Evolutionary conservation across 2,113 vertebrate genomes (phyloP).

Genomic region (Prionailurus viverrinus): DNA sequence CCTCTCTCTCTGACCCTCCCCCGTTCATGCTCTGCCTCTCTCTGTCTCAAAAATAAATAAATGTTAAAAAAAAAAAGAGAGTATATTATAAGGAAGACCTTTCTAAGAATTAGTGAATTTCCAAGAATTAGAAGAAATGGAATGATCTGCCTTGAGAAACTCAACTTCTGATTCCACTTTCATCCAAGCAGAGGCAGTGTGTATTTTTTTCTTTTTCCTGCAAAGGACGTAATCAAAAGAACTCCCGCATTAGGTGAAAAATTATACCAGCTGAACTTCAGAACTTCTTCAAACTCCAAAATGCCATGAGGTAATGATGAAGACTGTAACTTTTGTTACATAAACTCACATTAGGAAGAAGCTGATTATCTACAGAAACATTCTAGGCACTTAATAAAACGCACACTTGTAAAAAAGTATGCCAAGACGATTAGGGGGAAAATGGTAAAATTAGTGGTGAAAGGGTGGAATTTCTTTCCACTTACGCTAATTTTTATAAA

Average conservation of each 20-base stretch:
- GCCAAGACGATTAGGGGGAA: neutral
- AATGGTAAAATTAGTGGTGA: neutral
- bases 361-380: neutral
- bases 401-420: neutral
- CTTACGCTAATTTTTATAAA: neutral
- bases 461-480: neutral
- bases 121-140: neutral
- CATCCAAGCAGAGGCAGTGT: neutral
- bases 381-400: conserved; percentile 18
- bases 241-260: neutral
- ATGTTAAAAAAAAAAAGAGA: neutral
- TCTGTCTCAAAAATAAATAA: too few species aligned
- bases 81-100: neutral
- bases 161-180: neutral
- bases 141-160: neutral
- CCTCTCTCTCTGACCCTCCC: too few species aligned
- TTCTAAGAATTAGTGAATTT: neutral
- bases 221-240: neutral
- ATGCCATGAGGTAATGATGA: neutral
- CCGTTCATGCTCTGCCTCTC: too few species aligned
- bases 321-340: neutral
- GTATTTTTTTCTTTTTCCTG: neutral
- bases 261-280: neutral
- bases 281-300: neutral
- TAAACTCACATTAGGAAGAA: neutral